Base-by-base conservation (phyloP, 2,888 invertebrate species). In the Smittia sp. region DNA sequence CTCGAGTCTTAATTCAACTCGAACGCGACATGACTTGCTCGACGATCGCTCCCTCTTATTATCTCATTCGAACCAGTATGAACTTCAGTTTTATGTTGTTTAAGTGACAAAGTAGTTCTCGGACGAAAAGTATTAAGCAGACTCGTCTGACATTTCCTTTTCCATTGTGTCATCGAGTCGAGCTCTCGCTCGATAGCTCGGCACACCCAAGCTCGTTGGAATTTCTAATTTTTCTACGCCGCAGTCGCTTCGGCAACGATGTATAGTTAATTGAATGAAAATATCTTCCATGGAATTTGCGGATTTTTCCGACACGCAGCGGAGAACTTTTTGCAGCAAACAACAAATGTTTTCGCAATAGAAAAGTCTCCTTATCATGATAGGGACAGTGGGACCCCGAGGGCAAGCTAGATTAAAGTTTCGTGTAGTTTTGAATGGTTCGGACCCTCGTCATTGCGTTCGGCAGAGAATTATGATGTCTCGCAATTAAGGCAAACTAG, bases 31-130 rank as follows among this genome's bases (percentile, higher is more conserved):
- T 32, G 32, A 32, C 9, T 3, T 32, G 3, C 9, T 32, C 3
- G 9, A 32, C 32, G 32, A 32, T 32, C 32, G 9, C n/a, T 32
- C 32, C 32, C 32, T 6, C 3, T 32, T 46, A 18, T 9, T 46
- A 18, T 46, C 58, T 58, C 58, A 58, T 58, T 32, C 32, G 58
- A 58, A 58, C 58, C 58, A 58, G 58, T 58, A 58, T 58, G 9
- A 20, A 20, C 9, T 18, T 58, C n/a, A 9, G 9, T 58, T 18
- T 58, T 9, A 58, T 46, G 18, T 32, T 32, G 32, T 32, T 32
- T 32, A 32, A 32, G 32, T 32, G 32, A 32, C 32, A 32, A 32
- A 32, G 32, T 32, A 32, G 32, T 32, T 9, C 32, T 32, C 32
- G 18, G 52, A 46, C 18, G 52, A 46, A 46, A 9, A 46, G 52